Percentiles rank a stretch among this genome's conserved stretches.
Evolutionary conservation across 2,113 vertebrate species (phyloP).

Genomic region (Aythya baeri): DNA sequence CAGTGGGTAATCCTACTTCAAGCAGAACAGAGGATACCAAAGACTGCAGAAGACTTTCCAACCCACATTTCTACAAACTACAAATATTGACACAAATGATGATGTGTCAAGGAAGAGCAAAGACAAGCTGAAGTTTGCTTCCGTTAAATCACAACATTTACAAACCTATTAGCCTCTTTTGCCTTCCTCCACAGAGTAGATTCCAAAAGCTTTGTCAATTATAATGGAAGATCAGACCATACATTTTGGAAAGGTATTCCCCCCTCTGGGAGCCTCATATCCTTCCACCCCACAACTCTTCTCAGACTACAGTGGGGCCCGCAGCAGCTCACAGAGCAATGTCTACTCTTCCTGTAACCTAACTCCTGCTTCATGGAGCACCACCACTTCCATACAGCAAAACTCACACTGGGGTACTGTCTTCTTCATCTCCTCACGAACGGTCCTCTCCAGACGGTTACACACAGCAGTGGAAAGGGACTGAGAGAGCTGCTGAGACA

Average conservation of each 20-base stretch:
- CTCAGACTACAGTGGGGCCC: neutral
- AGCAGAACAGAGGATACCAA: neutral
- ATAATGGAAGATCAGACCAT: neutral
- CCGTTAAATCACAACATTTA: neutral
- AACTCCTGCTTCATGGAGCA: rapidly evolving
- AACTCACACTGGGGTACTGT: conserved; percentile 91
- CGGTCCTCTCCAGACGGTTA: conserved; percentile 88
- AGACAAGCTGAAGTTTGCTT: neutral
- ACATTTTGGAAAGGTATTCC: neutral
- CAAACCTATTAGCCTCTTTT: neutral
- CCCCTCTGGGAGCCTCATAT: neutral
- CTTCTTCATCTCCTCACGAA: conserved; percentile 97
- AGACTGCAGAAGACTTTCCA: neutral
- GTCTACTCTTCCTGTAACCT: neutral
- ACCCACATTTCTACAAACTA: neutral
- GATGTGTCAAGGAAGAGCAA: neutral
- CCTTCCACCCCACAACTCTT: neutral
- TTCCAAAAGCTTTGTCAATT: neutral
- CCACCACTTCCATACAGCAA: rapidly evolving
- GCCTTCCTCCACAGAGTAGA: neutral
- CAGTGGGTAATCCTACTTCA: neutral
- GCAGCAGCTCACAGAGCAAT: neutral
- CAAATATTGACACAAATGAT: neutral
- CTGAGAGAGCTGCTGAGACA: conserved; percentile 90
- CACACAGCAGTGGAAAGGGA: conserved; percentile 84